Conservation (phyloP, 2,113 vertebrate genomes). For the Sinocyclocheilus anshuiensis region DNA sequence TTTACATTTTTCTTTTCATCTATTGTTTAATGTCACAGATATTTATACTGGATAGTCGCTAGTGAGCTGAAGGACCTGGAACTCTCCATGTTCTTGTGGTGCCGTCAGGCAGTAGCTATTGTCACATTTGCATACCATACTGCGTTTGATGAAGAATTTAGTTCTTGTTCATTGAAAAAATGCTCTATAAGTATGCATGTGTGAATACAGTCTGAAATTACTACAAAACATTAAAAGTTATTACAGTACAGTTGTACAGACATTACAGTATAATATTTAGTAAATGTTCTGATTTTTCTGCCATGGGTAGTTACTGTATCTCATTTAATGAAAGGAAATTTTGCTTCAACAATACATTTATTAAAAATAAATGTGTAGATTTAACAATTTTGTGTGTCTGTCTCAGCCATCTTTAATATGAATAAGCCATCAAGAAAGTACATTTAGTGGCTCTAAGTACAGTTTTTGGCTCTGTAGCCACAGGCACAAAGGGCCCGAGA, state of each 20-base stretch:
- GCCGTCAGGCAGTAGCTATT: neutral
- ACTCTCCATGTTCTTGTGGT: neutral
- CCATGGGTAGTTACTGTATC: neutral
- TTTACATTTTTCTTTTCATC: neutral
- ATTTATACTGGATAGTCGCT: neutral
- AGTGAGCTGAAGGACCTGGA: neutral
- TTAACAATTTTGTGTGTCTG: neutral
- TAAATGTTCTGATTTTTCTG: neutral
- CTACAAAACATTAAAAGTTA: neutral
- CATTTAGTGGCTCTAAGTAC: conserved; percentile 44
- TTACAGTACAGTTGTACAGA: too few species aligned
- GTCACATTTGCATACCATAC: neutral
- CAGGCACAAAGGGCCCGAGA: conserved; percentile 64
- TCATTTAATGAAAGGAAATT: neutral
- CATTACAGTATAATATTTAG: neutral
- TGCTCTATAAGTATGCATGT: neutral
- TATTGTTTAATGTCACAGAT: neutral
- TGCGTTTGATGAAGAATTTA: neutral
- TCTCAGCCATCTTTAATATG: neutral
- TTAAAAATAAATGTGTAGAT: neutral
- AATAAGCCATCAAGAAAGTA: conserved; percentile 35
- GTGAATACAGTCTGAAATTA: neutral
- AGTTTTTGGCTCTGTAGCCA: conserved; percentile 13
- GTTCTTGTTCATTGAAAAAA: too few species aligned
- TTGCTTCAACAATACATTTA: neutral